Evolutionary conservation across 1,140 invertebrate species (phyloP).

Genomic region (Drosophila sulfurigaster): DNA sequence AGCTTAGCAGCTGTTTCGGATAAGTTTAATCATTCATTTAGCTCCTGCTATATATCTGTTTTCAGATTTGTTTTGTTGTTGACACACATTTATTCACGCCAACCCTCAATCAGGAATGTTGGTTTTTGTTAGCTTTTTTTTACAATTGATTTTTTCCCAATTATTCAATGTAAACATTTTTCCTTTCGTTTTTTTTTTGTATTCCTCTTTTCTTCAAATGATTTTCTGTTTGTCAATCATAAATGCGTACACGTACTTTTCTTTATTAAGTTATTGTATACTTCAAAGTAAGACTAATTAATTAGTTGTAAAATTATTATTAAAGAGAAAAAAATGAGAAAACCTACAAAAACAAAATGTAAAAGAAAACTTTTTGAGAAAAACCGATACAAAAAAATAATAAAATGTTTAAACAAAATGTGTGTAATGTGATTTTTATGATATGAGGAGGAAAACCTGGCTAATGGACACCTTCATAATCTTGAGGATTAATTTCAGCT

Average conservation of each 20-base stretch:
- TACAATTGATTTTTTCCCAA: conserved; percentile 31
- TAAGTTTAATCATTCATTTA: not conserved
- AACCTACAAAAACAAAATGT: conserved; percentile 53
- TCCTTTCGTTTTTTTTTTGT: conserved; percentile 33
- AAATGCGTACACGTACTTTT: conserved; percentile 63
- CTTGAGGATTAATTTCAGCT: too few species aligned
- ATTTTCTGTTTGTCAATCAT: conserved; percentile 63
- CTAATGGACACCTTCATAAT: too few species aligned
- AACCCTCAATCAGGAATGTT: conserved; percentile 16
- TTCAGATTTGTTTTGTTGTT: conserved; percentile 57
- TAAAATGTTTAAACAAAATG: conserved; percentile 70
- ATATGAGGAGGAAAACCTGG: too few species aligned
- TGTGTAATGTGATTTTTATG: not conserved
- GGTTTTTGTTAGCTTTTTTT: conserved; percentile 26
- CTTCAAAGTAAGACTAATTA: conserved; percentile 82
- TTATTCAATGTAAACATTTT: conserved; percentile 32
- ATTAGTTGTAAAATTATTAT: conserved; percentile 66
- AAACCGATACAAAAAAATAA: conserved; percentile 77
- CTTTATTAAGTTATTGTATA: conserved; percentile 77
- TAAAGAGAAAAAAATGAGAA: conserved; percentile 49
- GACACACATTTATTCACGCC: conserved; percentile 15
- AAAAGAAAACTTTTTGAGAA: conserved; percentile 39
- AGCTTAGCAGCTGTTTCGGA: conserved; percentile 4
- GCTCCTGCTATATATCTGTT: conserved; percentile 16
- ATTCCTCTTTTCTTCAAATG: conserved; percentile 38